Evolutionary conservation across 2,797 vertebrate species (phyloP), one percentile per base, ranked within the genome.

Genomic region (Micromesistius poutassou): DNA sequence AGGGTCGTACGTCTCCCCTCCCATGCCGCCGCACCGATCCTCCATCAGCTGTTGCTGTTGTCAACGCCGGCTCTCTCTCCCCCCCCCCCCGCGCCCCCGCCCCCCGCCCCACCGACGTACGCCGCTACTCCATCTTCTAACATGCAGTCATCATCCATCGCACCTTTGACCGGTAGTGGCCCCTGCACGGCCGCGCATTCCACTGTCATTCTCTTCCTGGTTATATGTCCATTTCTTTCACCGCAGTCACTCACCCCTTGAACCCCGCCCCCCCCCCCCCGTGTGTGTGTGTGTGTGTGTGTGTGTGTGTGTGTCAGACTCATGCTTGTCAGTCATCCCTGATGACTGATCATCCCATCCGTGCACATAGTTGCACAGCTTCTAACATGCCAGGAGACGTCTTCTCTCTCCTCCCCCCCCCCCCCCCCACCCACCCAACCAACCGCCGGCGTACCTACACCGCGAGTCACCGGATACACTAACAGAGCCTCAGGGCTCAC

Each of bases 371-470:
- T 81, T 87, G 42, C 74, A 30, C n/a, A 30, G 30, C 42, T 78
- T 30, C 77, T 42, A 81, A 83, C 87, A 85, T 86, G 81, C 78
- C 81, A 75, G 83, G 38, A 88, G 78, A 78, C 84, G 9, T 72
- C 16, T 71, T 8, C 28, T 7, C 68, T 50, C 42, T 74, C 79
- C 76, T 85, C 33, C 31, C 31, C 33, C 33, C 33, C 33, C 6
- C 33, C 33, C 33, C 33, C 33, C 33, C 5, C 4, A n/a, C n/a
- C n/a, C n/a, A n/a, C n/a, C n/a, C n/a, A n/a, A n/a, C 90, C 92
- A 88, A 82, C 82, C 75, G 42, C 50, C 75, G 79, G 77, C 87
- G 90, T 92, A 89, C 83, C 81, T 88, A 80, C n/a, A 25, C n/a
- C 77, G 82, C 85, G 85, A 76, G 79, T 88, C 78, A 81, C 79